Percentiles rank a stretch among this genome's conserved stretches.
Conservation (phyloP, 2,797 vertebrate genomes). For the Acanthis flammea region DNA sequence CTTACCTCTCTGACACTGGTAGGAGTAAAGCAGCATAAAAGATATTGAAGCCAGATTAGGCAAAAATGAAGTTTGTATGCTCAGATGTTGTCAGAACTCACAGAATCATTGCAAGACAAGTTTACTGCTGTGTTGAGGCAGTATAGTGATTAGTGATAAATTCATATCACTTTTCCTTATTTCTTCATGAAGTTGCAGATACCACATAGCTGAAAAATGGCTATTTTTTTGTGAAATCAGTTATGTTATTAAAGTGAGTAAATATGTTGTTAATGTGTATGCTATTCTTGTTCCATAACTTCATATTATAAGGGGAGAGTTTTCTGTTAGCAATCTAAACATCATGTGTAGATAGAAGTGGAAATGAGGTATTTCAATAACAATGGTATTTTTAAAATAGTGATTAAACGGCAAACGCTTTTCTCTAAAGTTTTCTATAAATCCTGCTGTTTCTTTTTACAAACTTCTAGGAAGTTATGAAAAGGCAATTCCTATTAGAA, state of each 20-base stretch:
- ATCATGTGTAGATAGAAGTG: not conserved
- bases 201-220: not conserved
- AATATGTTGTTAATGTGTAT: not conserved
- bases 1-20: not conserved
- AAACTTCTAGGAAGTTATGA: not conserved
- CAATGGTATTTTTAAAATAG: not conserved
- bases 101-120: not conserved
- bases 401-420: not conserved
- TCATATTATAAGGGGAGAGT: not conserved
- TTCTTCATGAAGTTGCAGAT: not conserved
- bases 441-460: not conserved
- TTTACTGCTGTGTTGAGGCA: not conserved
- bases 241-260: not conserved
- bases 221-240: not conserved
- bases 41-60: not conserved
- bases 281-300: not conserved
- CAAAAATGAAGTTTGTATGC: not conserved
- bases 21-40: not conserved
- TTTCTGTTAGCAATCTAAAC: not conserved
- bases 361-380: not conserved
- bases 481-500: not conserved
- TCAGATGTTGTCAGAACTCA: not conserved
- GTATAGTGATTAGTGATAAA: not conserved
- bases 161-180: not conserved
- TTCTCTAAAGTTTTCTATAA: not conserved